Conservation (phyloP, 2,888 invertebrate genomes). For the Leucophenga montana region DNA sequence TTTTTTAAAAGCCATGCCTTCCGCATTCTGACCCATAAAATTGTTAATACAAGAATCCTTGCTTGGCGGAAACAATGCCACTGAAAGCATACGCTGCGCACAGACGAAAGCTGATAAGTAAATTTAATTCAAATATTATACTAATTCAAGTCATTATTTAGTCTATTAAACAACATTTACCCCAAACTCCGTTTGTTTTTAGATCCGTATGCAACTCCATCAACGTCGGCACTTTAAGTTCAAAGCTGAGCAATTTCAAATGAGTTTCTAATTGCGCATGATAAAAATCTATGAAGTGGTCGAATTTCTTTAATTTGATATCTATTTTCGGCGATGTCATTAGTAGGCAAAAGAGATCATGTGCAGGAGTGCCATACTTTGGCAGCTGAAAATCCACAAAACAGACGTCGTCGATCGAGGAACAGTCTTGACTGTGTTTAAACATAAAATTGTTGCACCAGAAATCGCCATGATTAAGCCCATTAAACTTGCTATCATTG, state of each 20-base stretch:
- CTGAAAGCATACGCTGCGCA: conserved; percentile 55
- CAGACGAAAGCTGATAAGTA: conserved; percentile 51
- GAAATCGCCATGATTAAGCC: conserved; percentile 67
- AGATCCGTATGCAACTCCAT: conserved; percentile 61
- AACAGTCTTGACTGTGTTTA: conserved; percentile 49
- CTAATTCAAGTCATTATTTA: not conserved
- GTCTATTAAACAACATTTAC: conserved; percentile 35
- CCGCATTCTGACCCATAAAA: conserved; percentile 53
- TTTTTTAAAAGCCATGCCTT: conserved; percentile 55
- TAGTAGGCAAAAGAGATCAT: conserved; percentile 65
- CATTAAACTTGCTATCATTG: conserved; percentile 53
- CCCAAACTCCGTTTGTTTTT: conserved; percentile 60
- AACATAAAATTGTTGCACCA: conserved; percentile 72
- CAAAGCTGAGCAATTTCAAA: conserved; percentile 60
- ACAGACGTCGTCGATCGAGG: conserved; percentile 60
- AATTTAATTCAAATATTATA: not conserved
- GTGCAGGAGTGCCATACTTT: conserved; percentile 64
- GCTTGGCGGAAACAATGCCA: conserved; percentile 57
- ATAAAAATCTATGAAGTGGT: conserved; percentile 66
- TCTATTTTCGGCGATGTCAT: conserved; percentile 63
- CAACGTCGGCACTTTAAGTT: conserved; percentile 57
- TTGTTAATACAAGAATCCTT: conserved; percentile 58
- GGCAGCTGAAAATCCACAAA: conserved; percentile 69
- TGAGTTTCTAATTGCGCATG: conserved; percentile 58
- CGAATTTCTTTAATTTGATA: conserved; percentile 64